Percentiles rank a stretch among this genome's conserved stretches.
Conservation (phyloP, 1,140 invertebrate genomes). For the Steinernema feltiae region DNA sequence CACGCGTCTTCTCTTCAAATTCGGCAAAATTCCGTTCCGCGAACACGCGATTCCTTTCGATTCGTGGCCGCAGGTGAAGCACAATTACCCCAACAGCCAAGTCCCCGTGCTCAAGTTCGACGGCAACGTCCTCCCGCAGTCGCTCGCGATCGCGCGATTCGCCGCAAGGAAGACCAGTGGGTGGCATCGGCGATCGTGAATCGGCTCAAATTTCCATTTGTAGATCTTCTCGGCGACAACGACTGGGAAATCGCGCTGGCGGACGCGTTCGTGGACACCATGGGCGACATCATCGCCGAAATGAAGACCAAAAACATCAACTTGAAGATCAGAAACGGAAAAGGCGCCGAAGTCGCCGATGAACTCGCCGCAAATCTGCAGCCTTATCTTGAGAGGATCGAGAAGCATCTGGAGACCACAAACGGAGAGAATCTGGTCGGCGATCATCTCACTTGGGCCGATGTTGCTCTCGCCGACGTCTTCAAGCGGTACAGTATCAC, state of each 20-base stretch:
- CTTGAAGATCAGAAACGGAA: neutral
- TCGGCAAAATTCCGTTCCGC: neutral
- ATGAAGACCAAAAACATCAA: neutral
- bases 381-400: neutral
- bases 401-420: neutral
- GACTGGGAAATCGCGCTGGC: neutral
- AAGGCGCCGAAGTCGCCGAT: neutral
- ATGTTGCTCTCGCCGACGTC: neutral
- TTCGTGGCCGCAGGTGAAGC: neutral
- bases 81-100: neutral
- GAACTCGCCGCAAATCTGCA: neutral
- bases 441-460: neutral
- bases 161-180: conserved; percentile 35
- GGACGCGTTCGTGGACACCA: neutral
- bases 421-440: neutral
- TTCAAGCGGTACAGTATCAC: neutral
- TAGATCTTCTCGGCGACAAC: neutral
- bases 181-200: neutral
- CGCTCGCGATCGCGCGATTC: conserved; percentile 33
- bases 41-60: neutral
- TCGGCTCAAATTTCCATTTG: neutral
- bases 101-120: neutral
- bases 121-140: neutral
- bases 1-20: neutral
- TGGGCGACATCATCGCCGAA: neutral